Evolutionary conservation across 2,797 vertebrate genomes (phyloP).

Genomic region (Sebastiscus albofasciatus): DNA sequence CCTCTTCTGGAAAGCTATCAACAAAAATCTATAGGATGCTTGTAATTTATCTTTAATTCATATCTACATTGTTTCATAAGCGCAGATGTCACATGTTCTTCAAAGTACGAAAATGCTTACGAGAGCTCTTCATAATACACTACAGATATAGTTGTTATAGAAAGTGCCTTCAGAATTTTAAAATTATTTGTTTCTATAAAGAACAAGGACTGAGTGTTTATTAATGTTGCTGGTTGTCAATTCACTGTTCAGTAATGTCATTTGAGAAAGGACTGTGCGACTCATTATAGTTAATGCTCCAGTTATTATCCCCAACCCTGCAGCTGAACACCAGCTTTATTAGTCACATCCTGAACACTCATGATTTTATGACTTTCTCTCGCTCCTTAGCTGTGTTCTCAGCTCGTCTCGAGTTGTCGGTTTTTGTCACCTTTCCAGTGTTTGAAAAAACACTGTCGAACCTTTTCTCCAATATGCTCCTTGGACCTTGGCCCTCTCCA

Average conservation of each 20-base stretch:
- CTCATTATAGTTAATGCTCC: background rate
- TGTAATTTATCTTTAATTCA: background rate
- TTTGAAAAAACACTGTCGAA: background rate
- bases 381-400: background rate
- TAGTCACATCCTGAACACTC: conserved; percentile 6
- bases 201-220: background rate
- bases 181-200: background rate
- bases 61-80: too few relatives aligned
- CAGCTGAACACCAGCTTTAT: background rate
- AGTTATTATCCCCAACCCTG: background rate
- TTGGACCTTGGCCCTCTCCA: conserved; percentile 62
- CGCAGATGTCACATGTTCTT: background rate
- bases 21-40: background rate
- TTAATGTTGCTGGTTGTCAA: background rate
- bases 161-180: background rate
- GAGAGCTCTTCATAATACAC: background rate
- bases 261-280: background rate
- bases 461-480: background rate
- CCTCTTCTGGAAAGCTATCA: background rate
- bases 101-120: background rate
- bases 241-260: background rate
- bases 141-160: background rate
- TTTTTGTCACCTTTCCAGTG: conserved; percentile 7
- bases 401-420: background rate
- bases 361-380: background rate